Percentiles rank a stretch among this genome's conserved stretches.
Conservation (phyloP, 2,797 vertebrate species). For the Aldrovandia affinis region DNA sequence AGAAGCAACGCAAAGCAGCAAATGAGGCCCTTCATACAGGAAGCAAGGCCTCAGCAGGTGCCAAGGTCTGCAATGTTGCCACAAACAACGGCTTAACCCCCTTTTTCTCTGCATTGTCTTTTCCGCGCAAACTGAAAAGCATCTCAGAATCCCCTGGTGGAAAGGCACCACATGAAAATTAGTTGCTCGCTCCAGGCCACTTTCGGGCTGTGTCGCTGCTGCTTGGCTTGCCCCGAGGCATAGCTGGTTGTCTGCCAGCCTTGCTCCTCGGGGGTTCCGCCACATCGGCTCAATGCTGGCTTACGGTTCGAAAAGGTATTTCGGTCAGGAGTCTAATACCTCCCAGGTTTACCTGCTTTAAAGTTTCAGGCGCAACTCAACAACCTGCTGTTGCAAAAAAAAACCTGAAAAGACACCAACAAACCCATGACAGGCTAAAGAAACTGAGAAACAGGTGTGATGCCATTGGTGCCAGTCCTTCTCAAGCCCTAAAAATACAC, state of each 20-base stretch:
- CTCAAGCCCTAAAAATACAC: too few species aligned
- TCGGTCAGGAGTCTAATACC: background rate
- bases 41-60: background rate
- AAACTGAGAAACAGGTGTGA: background rate
- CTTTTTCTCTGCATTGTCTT: background rate
- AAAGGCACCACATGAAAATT: background rate
- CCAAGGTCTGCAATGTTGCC: background rate
- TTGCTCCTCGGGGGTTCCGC: background rate
- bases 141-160: background rate
- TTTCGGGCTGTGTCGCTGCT: background rate
- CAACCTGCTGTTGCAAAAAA: background rate
- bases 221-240: background rate
- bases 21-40: background rate
- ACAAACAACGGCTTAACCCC: conserved; percentile 11
- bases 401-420: background rate
- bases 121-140: conserved; percentile 5
- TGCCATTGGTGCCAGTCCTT: too few species aligned
- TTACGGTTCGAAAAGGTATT: background rate
- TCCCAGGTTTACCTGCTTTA: background rate
- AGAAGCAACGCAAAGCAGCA: background rate
- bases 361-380: background rate
- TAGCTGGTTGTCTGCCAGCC: background rate
- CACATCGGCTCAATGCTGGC: background rate
- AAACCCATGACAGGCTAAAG: background rate
- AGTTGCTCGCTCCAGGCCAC: background rate